Percentiles rank a stretch among this genome's conserved stretches.
Conservation (phyloP, 1,140 invertebrate genomes). For the Teleogryllus occipitalis region DNA sequence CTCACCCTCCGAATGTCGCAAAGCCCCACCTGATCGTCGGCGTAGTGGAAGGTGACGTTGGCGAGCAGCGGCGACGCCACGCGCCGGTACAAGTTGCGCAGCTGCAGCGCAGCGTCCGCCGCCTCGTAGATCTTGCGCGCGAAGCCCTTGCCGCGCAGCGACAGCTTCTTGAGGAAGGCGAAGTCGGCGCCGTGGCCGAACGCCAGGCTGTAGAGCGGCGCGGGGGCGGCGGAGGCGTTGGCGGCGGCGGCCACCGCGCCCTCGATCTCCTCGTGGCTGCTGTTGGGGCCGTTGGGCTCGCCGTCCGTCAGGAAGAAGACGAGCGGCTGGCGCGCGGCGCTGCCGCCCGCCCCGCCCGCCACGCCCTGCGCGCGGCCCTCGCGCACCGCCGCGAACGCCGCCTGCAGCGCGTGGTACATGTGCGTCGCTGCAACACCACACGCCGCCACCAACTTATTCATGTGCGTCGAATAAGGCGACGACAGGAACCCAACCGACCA, state of each 20-base stretch:
- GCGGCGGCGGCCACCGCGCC: not conserved
- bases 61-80: slow-evolving; percentile 59
- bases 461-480: too few species aligned
- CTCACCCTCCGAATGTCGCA: too few species aligned
- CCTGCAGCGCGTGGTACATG: not conserved
- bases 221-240: not conserved
- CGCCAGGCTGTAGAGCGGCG: slow-evolving; percentile 52
- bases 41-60: slow-evolving; percentile 57
- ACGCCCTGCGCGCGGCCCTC: too few species aligned
- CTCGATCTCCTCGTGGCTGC: not conserved
- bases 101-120: slow-evolving; percentile 57
- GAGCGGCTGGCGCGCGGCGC: slow-evolving; percentile 35
- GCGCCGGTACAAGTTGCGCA: slow-evolving; percentile 61
- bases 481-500: too few species aligned
- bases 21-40: slow-evolving; percentile 43
- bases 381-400: not conserved
- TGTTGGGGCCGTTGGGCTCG: slow-evolving; percentile 50
- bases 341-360: not conserved
- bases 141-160: slow-evolving; percentile 56
- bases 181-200: slow-evolving; percentile 63
- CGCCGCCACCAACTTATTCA: too few species aligned
- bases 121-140: slow-evolving; percentile 65
- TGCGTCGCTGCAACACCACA: not conserved
- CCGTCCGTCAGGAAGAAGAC: slow-evolving; percentile 71
- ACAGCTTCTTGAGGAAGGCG: slow-evolving; percentile 52